Evolutionary conservation across 2,888 invertebrate species (phyloP).

Genomic region (Cosmia pyralina): DNA sequence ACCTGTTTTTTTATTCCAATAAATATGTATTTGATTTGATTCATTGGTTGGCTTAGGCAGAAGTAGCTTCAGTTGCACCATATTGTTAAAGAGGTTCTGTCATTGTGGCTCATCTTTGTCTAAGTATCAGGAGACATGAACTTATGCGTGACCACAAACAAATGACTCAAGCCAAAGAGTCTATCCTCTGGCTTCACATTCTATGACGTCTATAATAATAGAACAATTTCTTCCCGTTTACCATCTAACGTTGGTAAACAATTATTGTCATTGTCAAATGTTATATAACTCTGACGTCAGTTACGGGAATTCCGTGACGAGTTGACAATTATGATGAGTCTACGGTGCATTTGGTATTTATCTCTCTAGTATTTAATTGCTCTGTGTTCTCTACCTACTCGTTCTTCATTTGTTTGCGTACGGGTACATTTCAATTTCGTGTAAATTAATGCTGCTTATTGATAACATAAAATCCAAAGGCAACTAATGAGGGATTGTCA

Average conservation of each 20-base stretch:
- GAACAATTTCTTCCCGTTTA: slow-evolving; percentile 32
- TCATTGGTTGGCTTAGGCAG: not conserved
- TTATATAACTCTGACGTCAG: slow-evolving; percentile 29
- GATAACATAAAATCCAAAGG: not conserved
- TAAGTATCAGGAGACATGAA: not conserved
- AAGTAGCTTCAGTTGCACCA: not conserved
- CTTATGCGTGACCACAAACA: slow-evolving; percentile 14
- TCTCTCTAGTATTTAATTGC: slow-evolving; percentile 14
- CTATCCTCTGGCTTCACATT: too few species aligned
- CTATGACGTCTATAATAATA: slow-evolving; percentile 14
- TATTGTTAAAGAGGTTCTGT: slow-evolving; percentile 5
- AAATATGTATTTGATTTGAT: too few species aligned
- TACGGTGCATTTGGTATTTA: not conserved
- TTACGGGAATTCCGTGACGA: slow-evolving; percentile 36
- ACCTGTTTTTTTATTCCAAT: too few species aligned
- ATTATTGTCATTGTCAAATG: slow-evolving; percentile 9
- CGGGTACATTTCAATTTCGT: not conserved
- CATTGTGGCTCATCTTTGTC: slow-evolving; percentile 10
- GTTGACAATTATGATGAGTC: slow-evolving; percentile 5
- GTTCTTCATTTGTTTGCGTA: slow-evolving; percentile 3
- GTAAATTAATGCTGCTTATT: not conserved
- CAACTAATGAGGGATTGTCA: not conserved
- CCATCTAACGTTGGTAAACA: slow-evolving; percentile 21
- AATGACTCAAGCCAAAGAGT: slow-evolving; percentile 13
- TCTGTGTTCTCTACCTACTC: not conserved